A percentile compares a stretch with the other conserved stretches of the same genome.
These are phyloP conservation scores for Subacronicta megacephala DNA, from an alignment of 2,888 invertebrate genomes.

Conservation along the genomic window DNA sequence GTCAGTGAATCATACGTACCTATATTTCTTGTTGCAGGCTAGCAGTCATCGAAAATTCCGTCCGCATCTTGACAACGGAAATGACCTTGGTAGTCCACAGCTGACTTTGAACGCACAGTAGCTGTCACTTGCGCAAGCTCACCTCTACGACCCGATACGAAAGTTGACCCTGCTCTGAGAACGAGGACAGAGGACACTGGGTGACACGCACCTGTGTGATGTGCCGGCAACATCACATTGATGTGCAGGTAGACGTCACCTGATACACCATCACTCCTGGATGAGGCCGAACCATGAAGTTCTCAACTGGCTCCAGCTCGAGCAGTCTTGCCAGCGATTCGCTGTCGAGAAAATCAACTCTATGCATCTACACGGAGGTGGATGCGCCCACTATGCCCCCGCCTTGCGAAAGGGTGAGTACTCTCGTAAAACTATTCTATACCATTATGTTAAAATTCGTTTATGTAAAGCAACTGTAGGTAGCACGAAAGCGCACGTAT, in stretches of 20 bases:
- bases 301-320: slow-evolving; percentile 91
- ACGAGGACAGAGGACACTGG: slow-evolving; percentile 43
- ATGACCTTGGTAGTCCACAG: slow-evolving; percentile 63
- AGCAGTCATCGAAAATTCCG: slow-evolving; percentile 69
- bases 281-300: slow-evolving; percentile 87
- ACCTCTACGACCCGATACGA: slow-evolving; percentile 58
- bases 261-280: slow-evolving; percentile 67
- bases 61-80: slow-evolving; percentile 61
- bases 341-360: slow-evolving; percentile 91
- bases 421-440: slow-evolving; percentile 5
- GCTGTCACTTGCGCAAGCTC: slow-evolving; percentile 68
- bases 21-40: slow-evolving; percentile 76
- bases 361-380: slow-evolving; percentile 91
- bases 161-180: slow-evolving; percentile 50
- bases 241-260: slow-evolving; percentile 83
- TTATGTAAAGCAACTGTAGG: slow-evolving; percentile 27
- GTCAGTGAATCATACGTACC: slow-evolving; percentile 42
- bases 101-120: slow-evolving; percentile 65
- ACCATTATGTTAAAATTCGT: slow-evolving; percentile 11
- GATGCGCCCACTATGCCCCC: slow-evolving; percentile 79
- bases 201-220: slow-evolving; percentile 80
- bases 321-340: slow-evolving; percentile 92
- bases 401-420: slow-evolving; percentile 88
- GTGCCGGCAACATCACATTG: slow-evolving; percentile 82
- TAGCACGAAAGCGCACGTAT: slow-evolving; percentile 59